phyloP scores from a whole-genome alignment of 2,113 vertebrate genomes.

The Regulus satrapa region DNA sequence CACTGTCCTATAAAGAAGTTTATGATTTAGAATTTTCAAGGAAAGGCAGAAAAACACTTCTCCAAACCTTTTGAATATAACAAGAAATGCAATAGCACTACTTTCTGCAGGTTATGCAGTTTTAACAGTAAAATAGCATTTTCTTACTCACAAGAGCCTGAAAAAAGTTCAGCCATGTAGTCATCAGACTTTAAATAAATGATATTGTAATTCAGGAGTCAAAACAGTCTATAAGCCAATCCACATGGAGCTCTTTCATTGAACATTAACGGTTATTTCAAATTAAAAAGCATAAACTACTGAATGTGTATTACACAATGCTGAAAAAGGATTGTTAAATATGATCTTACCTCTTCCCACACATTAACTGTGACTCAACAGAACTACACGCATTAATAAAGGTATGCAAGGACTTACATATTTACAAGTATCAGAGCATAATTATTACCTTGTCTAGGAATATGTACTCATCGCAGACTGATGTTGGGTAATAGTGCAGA shows the following conservation, averaged over 20 bases:
- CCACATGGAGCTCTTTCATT: neutral
- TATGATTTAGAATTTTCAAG: neutral
- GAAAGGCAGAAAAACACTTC: neutral
- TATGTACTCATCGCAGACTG: neutral
- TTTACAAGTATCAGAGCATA: constrained; percentile 21
- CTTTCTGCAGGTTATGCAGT: neutral
- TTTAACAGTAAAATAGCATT: neutral
- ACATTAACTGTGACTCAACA: constrained; percentile 1
- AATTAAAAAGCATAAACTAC: neutral
- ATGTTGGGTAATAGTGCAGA: neutral
- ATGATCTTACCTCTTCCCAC: constrained; percentile 12
- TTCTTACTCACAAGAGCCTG: neutral
- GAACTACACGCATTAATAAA: neutral
- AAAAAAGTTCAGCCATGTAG: neutral
- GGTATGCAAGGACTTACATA: constrained; percentile 3
- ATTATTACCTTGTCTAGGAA: constrained; percentile 28
- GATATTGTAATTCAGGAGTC: neutral
- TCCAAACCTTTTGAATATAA: neutral
- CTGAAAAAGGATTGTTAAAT: neutral
- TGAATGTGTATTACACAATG: neutral
- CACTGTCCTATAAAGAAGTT: neutral
- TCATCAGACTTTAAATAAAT: neutral
- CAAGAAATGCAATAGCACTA: neutral
- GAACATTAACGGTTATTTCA: neutral
- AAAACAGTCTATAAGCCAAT: neutral